Conservation (phyloP, 2,113 vertebrate genomes). For the Sturnira hondurensis region DNA sequence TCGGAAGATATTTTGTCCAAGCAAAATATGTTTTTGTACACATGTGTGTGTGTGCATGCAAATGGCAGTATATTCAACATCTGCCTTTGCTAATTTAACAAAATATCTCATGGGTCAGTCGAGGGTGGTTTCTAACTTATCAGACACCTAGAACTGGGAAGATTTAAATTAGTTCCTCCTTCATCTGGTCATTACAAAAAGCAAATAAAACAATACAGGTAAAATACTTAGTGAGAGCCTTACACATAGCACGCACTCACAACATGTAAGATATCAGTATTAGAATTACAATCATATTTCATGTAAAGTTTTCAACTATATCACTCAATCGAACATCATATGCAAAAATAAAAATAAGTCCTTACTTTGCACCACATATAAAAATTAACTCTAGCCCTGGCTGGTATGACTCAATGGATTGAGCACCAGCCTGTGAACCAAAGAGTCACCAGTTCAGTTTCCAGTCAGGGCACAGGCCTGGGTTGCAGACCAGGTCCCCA, state of each 20-base stretch:
- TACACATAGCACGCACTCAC: neutral
- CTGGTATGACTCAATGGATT: too few species aligned
- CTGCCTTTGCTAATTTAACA: neutral
- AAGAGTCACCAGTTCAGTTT: too few species aligned
- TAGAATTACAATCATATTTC: neutral
- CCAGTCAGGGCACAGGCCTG: too few species aligned
- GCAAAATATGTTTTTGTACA: neutral
- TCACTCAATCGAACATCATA: neutral
- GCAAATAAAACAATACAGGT: neutral
- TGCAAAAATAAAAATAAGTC: neutral
- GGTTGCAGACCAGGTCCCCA: too few species aligned
- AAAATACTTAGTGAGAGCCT: neutral
- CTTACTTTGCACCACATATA: neutral
- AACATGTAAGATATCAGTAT: neutral
- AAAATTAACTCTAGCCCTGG: neutral
- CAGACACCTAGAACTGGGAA: neutral
- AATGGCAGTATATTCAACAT: too few species aligned
- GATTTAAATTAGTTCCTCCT: neutral
- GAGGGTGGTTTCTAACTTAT: neutral
- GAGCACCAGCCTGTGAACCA: too few species aligned
- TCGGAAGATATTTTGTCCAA: neutral
- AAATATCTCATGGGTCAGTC: neutral
- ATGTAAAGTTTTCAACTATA: neutral
- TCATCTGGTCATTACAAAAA: neutral
- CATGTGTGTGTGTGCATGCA: neutral